Base-by-base conservation (phyloP, 64 coral and sea anemone species). In the Acropora tenuis region DNA sequence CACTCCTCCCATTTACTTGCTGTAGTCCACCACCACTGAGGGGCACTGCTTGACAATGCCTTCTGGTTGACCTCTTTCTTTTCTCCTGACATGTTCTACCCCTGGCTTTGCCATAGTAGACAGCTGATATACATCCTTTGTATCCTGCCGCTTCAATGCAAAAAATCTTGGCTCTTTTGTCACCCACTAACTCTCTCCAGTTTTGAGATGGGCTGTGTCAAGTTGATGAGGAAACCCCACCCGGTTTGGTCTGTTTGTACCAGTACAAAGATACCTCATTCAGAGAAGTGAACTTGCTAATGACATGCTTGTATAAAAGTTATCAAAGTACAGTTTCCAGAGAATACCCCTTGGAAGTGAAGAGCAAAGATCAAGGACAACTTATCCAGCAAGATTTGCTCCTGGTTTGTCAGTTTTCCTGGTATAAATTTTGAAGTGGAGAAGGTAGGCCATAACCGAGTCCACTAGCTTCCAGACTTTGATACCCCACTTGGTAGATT, bases 71-170 rank as follows among this genome's bases (percentile, higher is more conserved):
- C 77, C 11, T 79, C 43, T 79, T 30, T 30, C 77, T 79, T 79
- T 79, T 79, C 77, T 79, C 77, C 77, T 79, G 77, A 79, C 77
- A 79, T 79, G 19, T 79, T 79, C 77, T 55, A 55, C 52, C 52
- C 52, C 52, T 55, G 52, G 52, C 52, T 55, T 55, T 55, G 52
- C 52, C 52, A 79, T 79, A 79, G 77, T 79, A 79, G 77, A 79
- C 9, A 79, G 41, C 77, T 43, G 19, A 79, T 79, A 43, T 79
- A 79, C 77, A 79, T 79, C 77, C 43, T 79, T 79, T 79, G 77
- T 79, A 79, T 79, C 77, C 77, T 79, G 77, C 77, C 77, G 45
- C 77, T 79, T 79, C 77, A 79, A 79, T 79, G 77, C 77, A 79
- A 79, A 79, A 79, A n/a, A 79, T 43, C 77, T 79, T 79, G 77